These are phyloP conservation scores for Calliphora vicina DNA, from an alignment of 1,140 invertebrate genomes.

Conservation along the genomic window DNA sequence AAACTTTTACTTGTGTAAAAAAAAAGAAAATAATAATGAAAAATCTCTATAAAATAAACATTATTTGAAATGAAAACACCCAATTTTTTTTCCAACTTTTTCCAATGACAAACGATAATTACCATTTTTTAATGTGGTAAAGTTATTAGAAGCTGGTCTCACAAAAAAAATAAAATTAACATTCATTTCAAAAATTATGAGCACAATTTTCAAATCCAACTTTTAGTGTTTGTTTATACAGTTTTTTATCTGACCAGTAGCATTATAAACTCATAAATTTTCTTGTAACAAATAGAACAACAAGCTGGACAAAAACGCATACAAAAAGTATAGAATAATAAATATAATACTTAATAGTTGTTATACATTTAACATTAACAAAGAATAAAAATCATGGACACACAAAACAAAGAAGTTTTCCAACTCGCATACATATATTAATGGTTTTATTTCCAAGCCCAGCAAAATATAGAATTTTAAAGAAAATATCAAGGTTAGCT, in stretches of 20 bases:
- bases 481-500: neutral
- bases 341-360: neutral
- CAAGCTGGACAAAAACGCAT: neutral
- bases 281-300: neutral
- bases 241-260: neutral
- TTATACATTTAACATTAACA: neutral
- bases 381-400: neutral
- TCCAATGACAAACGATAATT: slow-evolving; percentile 3
- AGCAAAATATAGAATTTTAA: neutral
- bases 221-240: neutral
- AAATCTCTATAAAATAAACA: neutral
- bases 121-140: neutral
- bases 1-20: neutral
- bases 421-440: neutral
- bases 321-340: too few relatives aligned
- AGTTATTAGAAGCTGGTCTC: neutral
- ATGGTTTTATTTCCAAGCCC: neutral
- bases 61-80: too few relatives aligned
- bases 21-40: too few relatives aligned
- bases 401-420: too few relatives aligned
- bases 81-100: neutral
- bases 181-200: neutral
- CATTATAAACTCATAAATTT: neutral
- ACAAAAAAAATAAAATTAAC: neutral
- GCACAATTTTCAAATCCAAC: neutral